Base-by-base conservation (phyloP, 1,140 invertebrate species). In the Drosophila ohnishii region DNA sequence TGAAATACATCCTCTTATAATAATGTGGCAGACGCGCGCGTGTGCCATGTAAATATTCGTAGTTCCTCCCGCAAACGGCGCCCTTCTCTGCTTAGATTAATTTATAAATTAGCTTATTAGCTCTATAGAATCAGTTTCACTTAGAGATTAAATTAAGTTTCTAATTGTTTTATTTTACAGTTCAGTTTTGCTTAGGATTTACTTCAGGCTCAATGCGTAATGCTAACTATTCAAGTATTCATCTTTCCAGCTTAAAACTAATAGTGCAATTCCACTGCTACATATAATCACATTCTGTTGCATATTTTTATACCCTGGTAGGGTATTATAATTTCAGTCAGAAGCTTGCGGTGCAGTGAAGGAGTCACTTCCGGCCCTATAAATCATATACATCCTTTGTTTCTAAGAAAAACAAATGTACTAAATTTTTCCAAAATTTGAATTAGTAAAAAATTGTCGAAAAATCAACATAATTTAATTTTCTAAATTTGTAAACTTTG, bases 121-220 rank as follows among this genome's bases (percentile, higher is more conserved):
- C 14, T 60, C 16, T 40, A 40, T 40, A n/a, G 10, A 59, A 63
- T 63, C 60, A 63, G 61, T 63, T 60, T 40, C 28, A 16, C 61
- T 61, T 61, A 64, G 2, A 7, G 11, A 56, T 16, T 25, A 37
- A 13, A 19, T 61, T 61, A 42, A 10, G 22, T 25, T 19, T 32
- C 30, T 42, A 61, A 19, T 40, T 64, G 5, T 28, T 39, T 34
- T 28, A 5, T 39, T 42, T 42, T 61, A 61, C 56, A 64, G 25
- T 61, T 64, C 61, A 64, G 61, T 64, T 64, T 64, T 37, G 40
- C 61, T 61, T 60, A 64, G 14, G 30, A 64, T 32, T 34, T 61
- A 61, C 61, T 64, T 64, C 61, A 61, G 61, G 61, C 56, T 61
- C 39, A 42, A 11, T 13, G 25, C n/a, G 40, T 64, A 64, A 5